A percentile compares a stretch with the other conserved stretches of the same genome.
Evolutionary conservation across 2,797 vertebrate species (phyloP).

Genomic region (Coilia nasus): DNA sequence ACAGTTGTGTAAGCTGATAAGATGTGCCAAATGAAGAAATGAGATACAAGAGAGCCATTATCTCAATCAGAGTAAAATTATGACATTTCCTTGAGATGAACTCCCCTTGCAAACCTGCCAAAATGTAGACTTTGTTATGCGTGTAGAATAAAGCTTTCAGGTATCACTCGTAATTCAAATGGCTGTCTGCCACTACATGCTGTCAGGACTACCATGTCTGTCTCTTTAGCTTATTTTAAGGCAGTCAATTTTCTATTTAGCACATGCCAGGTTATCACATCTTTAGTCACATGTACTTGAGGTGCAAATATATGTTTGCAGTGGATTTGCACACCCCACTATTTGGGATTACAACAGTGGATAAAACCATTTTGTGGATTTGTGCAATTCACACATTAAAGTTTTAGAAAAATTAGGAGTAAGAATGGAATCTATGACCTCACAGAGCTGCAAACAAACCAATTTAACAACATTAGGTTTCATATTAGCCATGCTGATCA

Average conservation of each 20-base stretch:
- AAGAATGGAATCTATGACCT: background rate
- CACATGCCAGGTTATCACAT: background rate
- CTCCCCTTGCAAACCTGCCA: conserved; percentile 50
- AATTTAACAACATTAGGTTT: background rate
- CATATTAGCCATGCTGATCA: conserved; percentile 24
- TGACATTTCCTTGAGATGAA: conserved; percentile 55
- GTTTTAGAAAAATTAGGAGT: background rate
- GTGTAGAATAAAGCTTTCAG: background rate
- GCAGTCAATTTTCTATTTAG: background rate
- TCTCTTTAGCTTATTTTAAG: background rate
- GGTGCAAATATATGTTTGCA: background rate
- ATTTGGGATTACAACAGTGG: background rate
- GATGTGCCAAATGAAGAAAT: conserved; percentile 44
- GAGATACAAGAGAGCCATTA: conserved; percentile 55
- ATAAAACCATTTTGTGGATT: background rate
- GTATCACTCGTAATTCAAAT: background rate
- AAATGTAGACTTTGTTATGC: conserved; percentile 21
- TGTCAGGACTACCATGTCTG: background rate
- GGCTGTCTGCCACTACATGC: background rate
- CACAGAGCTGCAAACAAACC: background rate
- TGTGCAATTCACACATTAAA: background rate
- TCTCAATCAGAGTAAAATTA: conserved; percentile 57
- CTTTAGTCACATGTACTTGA: background rate
- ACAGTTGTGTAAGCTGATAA: conserved; percentile 53
- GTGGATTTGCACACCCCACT: background rate